These are phyloP conservation scores for Papilio glaucus DNA, from an alignment of 1,140 invertebrate genomes.

Conservation along the genomic window DNA sequence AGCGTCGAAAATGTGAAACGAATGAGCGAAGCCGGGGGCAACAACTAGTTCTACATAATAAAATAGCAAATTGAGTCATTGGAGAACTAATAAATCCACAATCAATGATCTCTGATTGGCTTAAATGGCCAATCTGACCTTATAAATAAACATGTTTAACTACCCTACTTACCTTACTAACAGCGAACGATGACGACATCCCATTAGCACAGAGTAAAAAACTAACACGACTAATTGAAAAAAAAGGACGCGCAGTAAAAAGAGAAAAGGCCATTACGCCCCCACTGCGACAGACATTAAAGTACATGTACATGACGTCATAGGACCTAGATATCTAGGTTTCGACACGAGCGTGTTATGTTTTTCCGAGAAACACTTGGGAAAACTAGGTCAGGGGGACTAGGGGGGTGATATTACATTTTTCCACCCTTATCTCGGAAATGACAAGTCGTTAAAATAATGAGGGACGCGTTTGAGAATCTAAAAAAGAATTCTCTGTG, in stretches of 20 bases:
- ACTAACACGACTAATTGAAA: background rate
- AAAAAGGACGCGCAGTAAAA: background rate
- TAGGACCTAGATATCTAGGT: conserved; percentile 19
- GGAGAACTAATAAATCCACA: background rate
- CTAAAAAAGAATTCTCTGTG: too few relatives aligned
- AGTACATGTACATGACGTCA: conserved; percentile 13
- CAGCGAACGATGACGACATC: background rate
- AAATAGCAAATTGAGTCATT: background rate
- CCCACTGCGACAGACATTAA: background rate
- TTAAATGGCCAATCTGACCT: conserved; percentile 4
- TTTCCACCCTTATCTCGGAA: background rate
- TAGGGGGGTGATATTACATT: conserved; percentile 18
- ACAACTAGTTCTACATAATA: too few relatives aligned
- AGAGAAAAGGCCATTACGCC: background rate
- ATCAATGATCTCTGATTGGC: background rate
- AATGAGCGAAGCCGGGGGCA: too few relatives aligned
- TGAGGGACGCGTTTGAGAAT: background rate
- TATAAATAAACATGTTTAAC: conserved; percentile 12
- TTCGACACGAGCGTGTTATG: background rate
- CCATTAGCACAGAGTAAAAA: conserved; percentile 9
- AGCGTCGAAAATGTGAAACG: too few relatives aligned
- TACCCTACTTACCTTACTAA: background rate
- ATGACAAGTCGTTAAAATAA: conserved; percentile 28
- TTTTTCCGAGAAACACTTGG: background rate
- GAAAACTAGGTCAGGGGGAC: conserved; percentile 13